A percentile compares a stretch with the other conserved stretches of the same genome.
Conservation (phyloP, 2,113 vertebrate species). For the Corythornis madagascariensis region DNA sequence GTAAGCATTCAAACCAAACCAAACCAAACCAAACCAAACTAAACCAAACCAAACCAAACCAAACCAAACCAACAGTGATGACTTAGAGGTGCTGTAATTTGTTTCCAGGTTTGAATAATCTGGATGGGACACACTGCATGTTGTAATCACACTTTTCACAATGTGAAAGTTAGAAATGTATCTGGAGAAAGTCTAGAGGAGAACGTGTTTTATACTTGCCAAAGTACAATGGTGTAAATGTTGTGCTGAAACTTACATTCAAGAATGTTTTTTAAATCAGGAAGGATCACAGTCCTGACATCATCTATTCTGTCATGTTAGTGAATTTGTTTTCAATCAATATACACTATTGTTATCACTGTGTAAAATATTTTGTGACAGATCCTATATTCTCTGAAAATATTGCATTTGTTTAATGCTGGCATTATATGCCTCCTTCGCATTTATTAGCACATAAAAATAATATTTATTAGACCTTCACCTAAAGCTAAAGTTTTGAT, state of each 20-base stretch:
- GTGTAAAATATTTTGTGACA: not conserved
- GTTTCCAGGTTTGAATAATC: not conserved
- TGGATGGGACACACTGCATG: too few species aligned
- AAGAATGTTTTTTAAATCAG: not conserved
- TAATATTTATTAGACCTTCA: not conserved
- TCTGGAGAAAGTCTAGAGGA: not conserved
- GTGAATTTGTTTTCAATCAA: not conserved
- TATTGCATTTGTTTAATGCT: not conserved
- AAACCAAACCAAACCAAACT: not conserved
- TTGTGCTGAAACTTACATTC: not conserved
- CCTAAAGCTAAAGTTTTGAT: not conserved
- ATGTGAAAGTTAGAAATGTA: not conserved
- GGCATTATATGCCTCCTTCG: not conserved
- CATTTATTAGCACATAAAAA: not conserved
- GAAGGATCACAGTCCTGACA: not conserved
- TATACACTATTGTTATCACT: not conserved
- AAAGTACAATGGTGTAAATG: not conserved
- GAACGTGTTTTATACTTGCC: not conserved
- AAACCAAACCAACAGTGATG: not conserved
- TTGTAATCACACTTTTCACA: not conserved
- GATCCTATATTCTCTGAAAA: not conserved
- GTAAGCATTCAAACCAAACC: not conserved
- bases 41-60: not conserved
- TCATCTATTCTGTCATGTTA: not conserved
- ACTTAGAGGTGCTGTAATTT: not conserved